Evolutionary conservation across 2,888 invertebrate species (phyloP).

Genomic region (Polydrusus tereticollis): DNA sequence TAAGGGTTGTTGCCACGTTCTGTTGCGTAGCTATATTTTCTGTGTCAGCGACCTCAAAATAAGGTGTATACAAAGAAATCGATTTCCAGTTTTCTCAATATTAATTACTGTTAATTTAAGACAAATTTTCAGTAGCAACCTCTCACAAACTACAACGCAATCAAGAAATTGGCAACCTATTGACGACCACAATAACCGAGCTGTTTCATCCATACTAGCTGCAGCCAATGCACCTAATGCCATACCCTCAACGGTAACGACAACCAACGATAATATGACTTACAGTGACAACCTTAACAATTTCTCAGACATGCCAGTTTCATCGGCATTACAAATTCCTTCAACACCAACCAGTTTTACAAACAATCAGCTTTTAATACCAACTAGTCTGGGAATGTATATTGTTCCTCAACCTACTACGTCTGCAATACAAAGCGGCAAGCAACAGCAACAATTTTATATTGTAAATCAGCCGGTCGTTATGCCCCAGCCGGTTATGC

Average conservation of each 20-base stretch:
- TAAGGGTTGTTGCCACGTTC: too few relatives aligned
- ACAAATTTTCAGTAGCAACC: not conserved
- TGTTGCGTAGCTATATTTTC: too few relatives aligned
- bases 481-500: slow-evolving; percentile 34
- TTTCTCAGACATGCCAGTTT: not conserved
- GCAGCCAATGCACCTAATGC: not conserved
- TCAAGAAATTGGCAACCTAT: slow-evolving; percentile 4
- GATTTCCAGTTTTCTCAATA: too few relatives aligned
- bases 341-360: not conserved
- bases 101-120: too few relatives aligned
- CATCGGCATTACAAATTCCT: not conserved
- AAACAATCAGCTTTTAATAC: not conserved
- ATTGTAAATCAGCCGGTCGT: slow-evolving; percentile 43
- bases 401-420: not conserved
- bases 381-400: not conserved
- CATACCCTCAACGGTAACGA: not conserved
- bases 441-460: slow-evolving; percentile 31
- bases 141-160: not conserved
- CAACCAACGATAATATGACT: not conserved
- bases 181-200: slow-evolving; percentile 16
- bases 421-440: not conserved
- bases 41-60: too few relatives aligned
- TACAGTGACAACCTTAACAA: not conserved
- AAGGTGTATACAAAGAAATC: too few relatives aligned
- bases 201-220: slow-evolving; percentile 20